phyloP scores from a whole-genome alignment of 2,888 invertebrate species.

The Aplocera efformata region DNA sequence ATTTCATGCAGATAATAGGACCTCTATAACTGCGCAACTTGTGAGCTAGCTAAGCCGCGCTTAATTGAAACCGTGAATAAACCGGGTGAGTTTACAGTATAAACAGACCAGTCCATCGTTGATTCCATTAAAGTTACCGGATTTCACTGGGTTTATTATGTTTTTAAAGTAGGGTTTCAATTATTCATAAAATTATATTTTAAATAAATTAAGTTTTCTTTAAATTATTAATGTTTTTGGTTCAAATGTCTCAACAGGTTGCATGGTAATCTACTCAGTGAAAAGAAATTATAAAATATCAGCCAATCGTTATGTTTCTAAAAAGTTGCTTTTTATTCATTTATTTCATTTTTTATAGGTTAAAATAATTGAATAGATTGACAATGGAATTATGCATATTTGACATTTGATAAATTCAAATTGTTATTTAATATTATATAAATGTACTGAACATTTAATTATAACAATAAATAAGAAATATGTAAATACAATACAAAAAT shows the following conservation, averaged over 20 bases:
- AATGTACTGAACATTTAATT: no score
- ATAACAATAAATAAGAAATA: no score
- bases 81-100: slow-evolving; percentile 45
- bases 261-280: neutral
- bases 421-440: no score
- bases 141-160: slow-evolving; percentile 35
- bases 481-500: no score
- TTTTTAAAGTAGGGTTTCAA: slow-evolving; percentile 22
- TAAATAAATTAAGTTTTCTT: slow-evolving; percentile 2
- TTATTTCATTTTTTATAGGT: no score
- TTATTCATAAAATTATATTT: slow-evolving; percentile 27
- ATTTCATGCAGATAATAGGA: slow-evolving; percentile 74
- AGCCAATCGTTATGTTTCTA: no score
- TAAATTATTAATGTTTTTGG: slow-evolving; percentile 7
- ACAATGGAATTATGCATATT: no score
- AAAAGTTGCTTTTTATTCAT: no score
- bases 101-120: slow-evolving; percentile 36
- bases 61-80: slow-evolving; percentile 70
- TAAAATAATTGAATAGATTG: no score
- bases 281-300: no score
- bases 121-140: slow-evolving; percentile 33
- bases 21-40: slow-evolving; percentile 67
- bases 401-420: no score
- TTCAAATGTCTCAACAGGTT: slow-evolving; percentile 13
- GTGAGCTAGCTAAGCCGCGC: slow-evolving; percentile 59